Evolutionary conservation across 2,113 vertebrate genomes (phyloP).

Genomic region (Pao palembangensis): DNA sequence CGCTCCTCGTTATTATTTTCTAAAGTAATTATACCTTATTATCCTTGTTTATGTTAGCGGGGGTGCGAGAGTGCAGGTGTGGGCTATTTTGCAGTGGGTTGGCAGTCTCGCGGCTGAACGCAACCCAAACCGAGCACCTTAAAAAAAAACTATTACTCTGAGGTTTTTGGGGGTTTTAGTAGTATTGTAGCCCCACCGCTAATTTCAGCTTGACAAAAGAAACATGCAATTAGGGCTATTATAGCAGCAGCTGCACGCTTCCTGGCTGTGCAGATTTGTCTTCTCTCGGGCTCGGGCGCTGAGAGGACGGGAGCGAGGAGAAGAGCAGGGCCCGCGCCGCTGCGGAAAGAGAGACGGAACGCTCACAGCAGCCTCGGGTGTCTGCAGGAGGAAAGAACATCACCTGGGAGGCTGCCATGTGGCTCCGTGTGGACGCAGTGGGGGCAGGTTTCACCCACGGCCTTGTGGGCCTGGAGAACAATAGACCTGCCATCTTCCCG

Average conservation of each 20-base stretch:
- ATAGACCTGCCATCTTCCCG: conserved; percentile 65
- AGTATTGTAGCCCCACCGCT: conserved; percentile 87
- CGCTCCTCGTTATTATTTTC: conserved; percentile 86
- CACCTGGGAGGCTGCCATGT: conserved; percentile 49
- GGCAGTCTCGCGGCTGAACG: conserved; percentile 82
- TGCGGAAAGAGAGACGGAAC: conserved; percentile 36
- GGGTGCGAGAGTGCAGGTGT: conserved; percentile 91
- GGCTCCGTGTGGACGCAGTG: conserved; percentile 54
- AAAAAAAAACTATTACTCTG: conserved; percentile 55
- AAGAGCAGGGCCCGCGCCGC: conserved; percentile 35
- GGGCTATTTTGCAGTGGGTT: conserved; percentile 84
- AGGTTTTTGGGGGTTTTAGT: conserved; percentile 75
- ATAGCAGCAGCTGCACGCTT: conserved; percentile 91
- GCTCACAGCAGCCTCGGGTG: conserved; percentile 47
- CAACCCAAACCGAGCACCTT: conserved; percentile 73
- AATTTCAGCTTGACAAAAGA: conserved; percentile 89
- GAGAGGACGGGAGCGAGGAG: conserved; percentile 30
- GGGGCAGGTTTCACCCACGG: conserved; percentile 60
- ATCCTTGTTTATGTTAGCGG: conserved; percentile 95
- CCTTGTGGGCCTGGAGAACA: conserved; percentile 62
- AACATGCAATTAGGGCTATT: conserved; percentile 95
- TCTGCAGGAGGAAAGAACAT: conserved; percentile 42
- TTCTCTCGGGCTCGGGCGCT: conserved; percentile 45
- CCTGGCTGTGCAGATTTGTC: conserved; percentile 71
- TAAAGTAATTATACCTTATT: conserved; percentile 96